Percentiles rank a stretch among this genome's conserved stretches.
Evolutionary conservation across 2,113 vertebrate species (phyloP).

Genomic region (Ptychochromis oligacanthus): DNA sequence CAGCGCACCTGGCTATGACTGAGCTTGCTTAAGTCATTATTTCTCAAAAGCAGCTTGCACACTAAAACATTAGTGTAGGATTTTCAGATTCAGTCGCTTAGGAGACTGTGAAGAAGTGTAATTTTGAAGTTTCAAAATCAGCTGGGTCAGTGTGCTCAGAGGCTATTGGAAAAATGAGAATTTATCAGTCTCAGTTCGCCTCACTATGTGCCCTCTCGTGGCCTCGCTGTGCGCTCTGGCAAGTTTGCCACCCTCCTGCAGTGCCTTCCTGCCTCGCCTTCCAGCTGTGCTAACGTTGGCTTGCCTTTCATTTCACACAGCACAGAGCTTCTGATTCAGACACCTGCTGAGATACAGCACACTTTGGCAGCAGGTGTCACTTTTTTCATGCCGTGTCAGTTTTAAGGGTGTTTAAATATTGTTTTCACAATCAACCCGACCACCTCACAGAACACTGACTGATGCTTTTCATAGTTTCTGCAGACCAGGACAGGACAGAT

Average conservation of each 20-base stretch:
- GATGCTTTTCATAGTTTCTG: background rate
- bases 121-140: background rate
- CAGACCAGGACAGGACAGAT: background rate
- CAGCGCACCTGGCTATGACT: background rate
- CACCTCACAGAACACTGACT: background rate
- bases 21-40: background rate
- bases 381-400: background rate
- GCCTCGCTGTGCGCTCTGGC: background rate
- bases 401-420: background rate
- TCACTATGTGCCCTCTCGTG: background rate
- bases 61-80: background rate
- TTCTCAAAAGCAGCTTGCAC: background rate
- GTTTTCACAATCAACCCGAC: background rate
- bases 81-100: background rate
- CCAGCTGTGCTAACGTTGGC: slow-evolving; percentile 45
- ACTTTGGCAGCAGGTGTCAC: background rate
- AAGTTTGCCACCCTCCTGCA: slow-evolving; percentile 16
- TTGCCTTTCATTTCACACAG: slow-evolving; percentile 1
- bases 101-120: background rate
- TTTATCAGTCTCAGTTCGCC: background rate
- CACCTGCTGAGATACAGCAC: slow-evolving; percentile 23
- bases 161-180: background rate
- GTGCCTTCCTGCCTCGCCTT: slow-evolving; percentile 10
- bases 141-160: background rate
- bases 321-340: slow-evolving; percentile 5